A percentile compares a stretch with the other conserved stretches of the same genome.
phyloP scores from a whole-genome alignment of 1,140 invertebrate genomes.

The Metaphire vulgaris region DNA sequence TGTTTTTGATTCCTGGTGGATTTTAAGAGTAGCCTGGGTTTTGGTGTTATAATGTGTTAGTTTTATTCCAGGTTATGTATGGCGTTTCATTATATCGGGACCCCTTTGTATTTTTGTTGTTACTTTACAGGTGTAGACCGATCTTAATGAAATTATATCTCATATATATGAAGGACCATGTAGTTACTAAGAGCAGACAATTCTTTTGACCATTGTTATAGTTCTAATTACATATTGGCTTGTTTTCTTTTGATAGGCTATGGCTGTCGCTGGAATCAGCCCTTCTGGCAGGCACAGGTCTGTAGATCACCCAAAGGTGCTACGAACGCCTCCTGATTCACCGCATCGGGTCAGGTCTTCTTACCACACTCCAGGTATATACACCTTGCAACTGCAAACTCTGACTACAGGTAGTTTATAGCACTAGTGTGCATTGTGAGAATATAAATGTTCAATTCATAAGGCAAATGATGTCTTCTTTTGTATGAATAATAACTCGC shows the following conservation, averaged over 20 bases:
- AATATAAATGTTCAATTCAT: no score
- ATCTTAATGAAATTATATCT: background rate
- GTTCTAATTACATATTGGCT: background rate
- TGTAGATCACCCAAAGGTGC: slow-evolving; percentile 35
- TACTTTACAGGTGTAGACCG: background rate
- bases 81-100: background rate
- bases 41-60: no score
- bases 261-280: slow-evolving; percentile 68
- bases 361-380: slow-evolving; percentile 43
- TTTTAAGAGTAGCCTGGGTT: no score
- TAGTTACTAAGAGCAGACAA: background rate
- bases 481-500: no score
- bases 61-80: background rate
- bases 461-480: no score
- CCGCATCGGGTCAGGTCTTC: slow-evolving; percentile 40
- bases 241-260: slow-evolving; percentile 57
- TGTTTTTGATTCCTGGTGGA: no score
- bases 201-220: background rate
- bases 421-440: background rate
- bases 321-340: slow-evolving; percentile 37
- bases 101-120: background rate
- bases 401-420: background rate
- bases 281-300: slow-evolving; percentile 45
- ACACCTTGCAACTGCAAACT: slow-evolving; percentile 37
- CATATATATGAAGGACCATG: background rate